phyloP scores from a whole-genome alignment of 2,797 vertebrate species.

The Enteromius treurensis region DNA sequence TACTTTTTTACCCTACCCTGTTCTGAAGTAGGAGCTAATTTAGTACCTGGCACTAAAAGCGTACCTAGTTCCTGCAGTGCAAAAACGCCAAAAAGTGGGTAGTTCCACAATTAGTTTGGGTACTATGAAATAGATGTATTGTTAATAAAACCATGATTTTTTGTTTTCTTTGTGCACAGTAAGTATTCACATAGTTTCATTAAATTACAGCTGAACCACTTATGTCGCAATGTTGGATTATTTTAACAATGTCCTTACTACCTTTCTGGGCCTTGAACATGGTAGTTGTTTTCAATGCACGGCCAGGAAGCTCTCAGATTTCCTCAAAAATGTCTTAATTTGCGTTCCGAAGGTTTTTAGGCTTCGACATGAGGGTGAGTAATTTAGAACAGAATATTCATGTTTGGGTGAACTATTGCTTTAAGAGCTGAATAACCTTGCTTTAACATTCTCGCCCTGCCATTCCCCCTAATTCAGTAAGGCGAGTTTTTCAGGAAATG shows the following conservation, averaged over 20 bases:
- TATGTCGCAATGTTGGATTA: background rate
- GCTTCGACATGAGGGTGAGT: background rate
- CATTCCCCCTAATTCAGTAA: background rate
- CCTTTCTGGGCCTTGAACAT: background rate
- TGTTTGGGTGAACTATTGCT: background rate
- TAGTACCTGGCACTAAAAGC: no score
- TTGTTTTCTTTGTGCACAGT: background rate
- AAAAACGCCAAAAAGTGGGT: no score
- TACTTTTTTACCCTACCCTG: no score
- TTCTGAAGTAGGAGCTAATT: no score
- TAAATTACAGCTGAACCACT: background rate
- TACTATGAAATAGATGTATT: no score
- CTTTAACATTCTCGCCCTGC: background rate
- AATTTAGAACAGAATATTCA: background rate
- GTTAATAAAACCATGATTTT: background rate
- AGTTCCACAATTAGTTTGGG: no score
- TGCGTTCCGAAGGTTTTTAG: background rate
- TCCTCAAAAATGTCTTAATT: background rate
- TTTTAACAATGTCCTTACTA: background rate
- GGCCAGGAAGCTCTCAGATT: background rate
- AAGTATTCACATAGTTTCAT: background rate
- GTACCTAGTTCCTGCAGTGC: no score
- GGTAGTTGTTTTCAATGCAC: background rate
- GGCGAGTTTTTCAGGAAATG: constrained; percentile 38
- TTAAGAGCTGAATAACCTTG: background rate